A percentile compares a stretch with the other conserved stretches of the same genome.
Conservation (phyloP, 2,797 vertebrate species). For the Aeoliscus strigatus region DNA sequence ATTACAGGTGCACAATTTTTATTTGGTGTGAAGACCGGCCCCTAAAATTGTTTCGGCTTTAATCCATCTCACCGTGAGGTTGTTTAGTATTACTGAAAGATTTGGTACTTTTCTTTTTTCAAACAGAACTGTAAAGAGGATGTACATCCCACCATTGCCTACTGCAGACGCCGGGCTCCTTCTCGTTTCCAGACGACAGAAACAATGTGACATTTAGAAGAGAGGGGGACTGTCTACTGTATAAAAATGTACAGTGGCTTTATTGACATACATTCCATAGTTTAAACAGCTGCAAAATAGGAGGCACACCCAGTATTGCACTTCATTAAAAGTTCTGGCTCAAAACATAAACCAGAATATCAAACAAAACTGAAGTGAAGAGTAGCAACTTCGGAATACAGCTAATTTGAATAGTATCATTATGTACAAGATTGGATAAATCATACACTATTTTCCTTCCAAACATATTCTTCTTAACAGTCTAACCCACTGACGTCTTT, state of each 20-base stretch:
- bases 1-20: slow-evolving; percentile 69
- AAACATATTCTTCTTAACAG: slow-evolving; percentile 91
- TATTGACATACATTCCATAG: slow-evolving; percentile 99
- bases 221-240: slow-evolving; percentile 82
- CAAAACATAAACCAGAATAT: slow-evolving; percentile 99
- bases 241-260: slow-evolving; percentile 99
- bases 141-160: slow-evolving; percentile 59
- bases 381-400: slow-evolving; percentile 92
- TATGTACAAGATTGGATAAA: slow-evolving; percentile 98
- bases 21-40: slow-evolving; percentile 76
- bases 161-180: slow-evolving; percentile 60
- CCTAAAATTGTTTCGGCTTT: slow-evolving; percentile 58
- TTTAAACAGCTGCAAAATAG: slow-evolving; percentile 99
- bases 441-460: slow-evolving; percentile 93
- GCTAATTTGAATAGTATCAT: slow-evolving; percentile 86
- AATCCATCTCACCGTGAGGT: slow-evolving; percentile 51
- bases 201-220: slow-evolving; percentile 67
- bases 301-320: slow-evolving; percentile 99
- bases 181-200: slow-evolving; percentile 65
- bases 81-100: slow-evolving; percentile 46
- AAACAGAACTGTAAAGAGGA: slow-evolving; percentile 55
- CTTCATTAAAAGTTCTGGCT: slow-evolving; percentile 99
- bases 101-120: slow-evolving; percentile 52
- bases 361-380: slow-evolving; percentile 98
- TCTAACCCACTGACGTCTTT: slow-evolving; percentile 84